These are phyloP conservation scores for Gasterosteus nipponicus DNA, from an alignment of 2,113 vertebrate genomes.

Conservation along the genomic window DNA sequence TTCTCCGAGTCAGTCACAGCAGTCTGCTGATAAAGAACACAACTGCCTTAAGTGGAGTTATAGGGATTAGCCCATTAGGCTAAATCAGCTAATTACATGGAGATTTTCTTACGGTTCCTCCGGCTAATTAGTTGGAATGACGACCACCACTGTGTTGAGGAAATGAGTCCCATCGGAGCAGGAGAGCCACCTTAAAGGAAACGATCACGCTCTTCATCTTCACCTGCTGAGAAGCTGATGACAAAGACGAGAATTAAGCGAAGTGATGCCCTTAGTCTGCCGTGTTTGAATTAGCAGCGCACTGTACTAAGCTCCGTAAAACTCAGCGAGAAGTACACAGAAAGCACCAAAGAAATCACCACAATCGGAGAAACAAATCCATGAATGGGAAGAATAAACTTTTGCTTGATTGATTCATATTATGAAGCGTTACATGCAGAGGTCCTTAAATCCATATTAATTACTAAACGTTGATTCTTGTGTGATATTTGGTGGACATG, in stretches of 20 bases:
- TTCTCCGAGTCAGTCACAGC: constrained; percentile 51
- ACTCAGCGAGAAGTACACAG: constrained; percentile 1
- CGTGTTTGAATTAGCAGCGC: constrained; percentile 39
- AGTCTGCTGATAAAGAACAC: constrained; percentile 55
- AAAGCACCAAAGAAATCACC: not conserved
- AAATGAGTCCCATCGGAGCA: constrained; percentile 61
- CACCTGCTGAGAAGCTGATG: constrained; percentile 40
- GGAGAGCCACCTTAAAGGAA: constrained; percentile 42
- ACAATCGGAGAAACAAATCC: no score
- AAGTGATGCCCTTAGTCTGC: constrained; percentile 3
- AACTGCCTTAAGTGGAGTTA: constrained; percentile 64
- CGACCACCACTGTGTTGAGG: constrained; percentile 57
- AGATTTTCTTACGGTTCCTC: constrained; percentile 70
- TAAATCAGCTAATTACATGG: constrained; percentile 80
- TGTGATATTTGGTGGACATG: no score
- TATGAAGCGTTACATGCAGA: no score
- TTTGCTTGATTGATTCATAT: no score
- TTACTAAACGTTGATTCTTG: no score
- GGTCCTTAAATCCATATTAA: no score
- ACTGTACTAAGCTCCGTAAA: not conserved
- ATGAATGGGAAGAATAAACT: no score
- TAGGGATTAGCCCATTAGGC: constrained; percentile 76
- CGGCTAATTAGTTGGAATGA: constrained; percentile 78
- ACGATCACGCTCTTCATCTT: constrained; percentile 37
- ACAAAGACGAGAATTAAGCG: constrained; percentile 1